Evolutionary conservation across 64 coral and sea anemone genomes (phyloP).

Genomic region (Porites lutea): DNA sequence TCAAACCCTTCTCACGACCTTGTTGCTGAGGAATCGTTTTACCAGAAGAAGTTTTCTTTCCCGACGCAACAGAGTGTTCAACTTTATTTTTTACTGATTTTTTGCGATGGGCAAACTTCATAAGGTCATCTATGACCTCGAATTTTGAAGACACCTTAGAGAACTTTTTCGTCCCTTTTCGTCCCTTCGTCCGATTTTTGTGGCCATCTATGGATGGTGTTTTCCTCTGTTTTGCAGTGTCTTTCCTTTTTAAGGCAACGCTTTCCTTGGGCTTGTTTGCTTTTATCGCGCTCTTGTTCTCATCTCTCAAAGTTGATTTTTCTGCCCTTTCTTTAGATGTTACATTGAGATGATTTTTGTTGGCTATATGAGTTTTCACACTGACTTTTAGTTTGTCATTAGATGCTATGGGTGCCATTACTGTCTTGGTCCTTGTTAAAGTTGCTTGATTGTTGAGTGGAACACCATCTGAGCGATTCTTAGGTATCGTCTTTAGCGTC

Average conservation of each 20-base stretch:
- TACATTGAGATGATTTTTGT: no score
- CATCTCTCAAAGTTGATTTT: no score
- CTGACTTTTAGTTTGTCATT: no score
- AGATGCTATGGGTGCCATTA: no score
- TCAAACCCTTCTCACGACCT: not conserved
- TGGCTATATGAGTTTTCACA: no score
- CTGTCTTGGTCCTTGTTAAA: no score
- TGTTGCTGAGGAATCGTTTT: not conserved
- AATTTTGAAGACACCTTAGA: not conserved
- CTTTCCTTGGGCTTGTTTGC: not conserved
- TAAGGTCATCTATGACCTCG: not conserved
- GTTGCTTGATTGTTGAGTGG: no score
- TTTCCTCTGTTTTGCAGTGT: not conserved
- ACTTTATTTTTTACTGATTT: not conserved
- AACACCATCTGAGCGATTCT: no score
- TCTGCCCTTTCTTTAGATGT: no score
- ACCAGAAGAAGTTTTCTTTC: not conserved
- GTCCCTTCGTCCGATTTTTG: not conserved
- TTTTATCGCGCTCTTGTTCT: not conserved
- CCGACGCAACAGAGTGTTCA: not conserved
- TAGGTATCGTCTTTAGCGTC: no score
- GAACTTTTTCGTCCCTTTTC: not conserved
- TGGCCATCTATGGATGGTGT: not conserved
- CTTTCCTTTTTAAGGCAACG: not conserved
- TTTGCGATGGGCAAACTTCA: conserved; percentile 27